Evolutionary conservation across 1,140 invertebrate species (phyloP).

Genomic region (Theocolax elegans): DNA sequence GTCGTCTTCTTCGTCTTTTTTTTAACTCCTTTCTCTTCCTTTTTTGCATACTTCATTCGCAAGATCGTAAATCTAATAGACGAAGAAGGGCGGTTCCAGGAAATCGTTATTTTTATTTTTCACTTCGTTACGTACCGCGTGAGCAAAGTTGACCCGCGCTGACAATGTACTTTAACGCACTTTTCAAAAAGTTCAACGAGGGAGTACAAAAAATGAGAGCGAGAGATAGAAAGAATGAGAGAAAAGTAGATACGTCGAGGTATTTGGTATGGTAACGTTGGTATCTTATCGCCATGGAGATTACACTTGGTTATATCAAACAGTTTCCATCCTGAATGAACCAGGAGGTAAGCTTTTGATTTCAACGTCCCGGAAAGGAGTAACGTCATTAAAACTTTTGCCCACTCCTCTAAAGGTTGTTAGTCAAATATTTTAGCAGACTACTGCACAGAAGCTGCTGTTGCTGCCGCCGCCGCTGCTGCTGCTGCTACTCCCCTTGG

Average conservation of each 20-base stretch:
- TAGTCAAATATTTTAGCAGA: conserved; percentile 36
- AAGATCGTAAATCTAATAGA: conserved; percentile 58
- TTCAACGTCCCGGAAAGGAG: conserved; percentile 26
- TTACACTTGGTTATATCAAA: not conserved
- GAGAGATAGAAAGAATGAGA: no score
- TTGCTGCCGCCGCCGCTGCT: not conserved
- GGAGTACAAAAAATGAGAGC: no score
- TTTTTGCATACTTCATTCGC: conserved; percentile 54
- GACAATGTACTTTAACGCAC: conserved; percentile 37
- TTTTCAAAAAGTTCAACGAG: not conserved
- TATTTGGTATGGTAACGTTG: conserved; percentile 5
- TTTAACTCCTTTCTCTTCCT: conserved; percentile 33
- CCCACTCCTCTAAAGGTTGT: not conserved
- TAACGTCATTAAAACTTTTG: conserved; percentile 41
- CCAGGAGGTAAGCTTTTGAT: conserved; percentile 16
- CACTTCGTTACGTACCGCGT: conserved; percentile 14
- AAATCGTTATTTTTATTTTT: conserved; percentile 37
- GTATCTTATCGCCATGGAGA: conserved; percentile 31
- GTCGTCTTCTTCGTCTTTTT: conserved; percentile 43
- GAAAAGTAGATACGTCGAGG: conserved; percentile 25
- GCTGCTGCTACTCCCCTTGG: not conserved
- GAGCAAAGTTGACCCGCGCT: conserved; percentile 22
- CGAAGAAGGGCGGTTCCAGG: not conserved
- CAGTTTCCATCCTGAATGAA: not conserved
- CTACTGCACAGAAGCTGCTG: not conserved